phyloP scores from a whole-genome alignment of 2,888 invertebrate species.

The Pachymerium ferrugineum region DNA sequence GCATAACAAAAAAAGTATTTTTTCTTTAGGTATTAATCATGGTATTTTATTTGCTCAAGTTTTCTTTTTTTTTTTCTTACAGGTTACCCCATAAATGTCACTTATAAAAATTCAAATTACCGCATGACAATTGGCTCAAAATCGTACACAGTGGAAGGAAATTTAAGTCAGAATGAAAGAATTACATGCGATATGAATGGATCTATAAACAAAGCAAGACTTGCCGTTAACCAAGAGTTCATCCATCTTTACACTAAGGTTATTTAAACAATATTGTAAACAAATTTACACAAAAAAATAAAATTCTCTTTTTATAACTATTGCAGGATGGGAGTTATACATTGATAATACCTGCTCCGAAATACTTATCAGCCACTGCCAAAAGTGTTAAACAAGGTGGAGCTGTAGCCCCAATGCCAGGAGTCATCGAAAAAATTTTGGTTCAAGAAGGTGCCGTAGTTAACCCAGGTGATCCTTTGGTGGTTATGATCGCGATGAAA shows the following conservation, averaged over 20 bases:
- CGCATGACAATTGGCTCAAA: slow-evolving; percentile 32
- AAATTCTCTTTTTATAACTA: slow-evolving; percentile 37
- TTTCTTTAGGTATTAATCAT: not conserved
- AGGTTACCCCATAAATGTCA: slow-evolving; percentile 29
- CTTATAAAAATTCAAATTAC: slow-evolving; percentile 33
- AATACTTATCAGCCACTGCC: slow-evolving; percentile 40
- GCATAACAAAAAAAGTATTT: not conserved
- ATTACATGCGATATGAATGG: slow-evolving; percentile 45
- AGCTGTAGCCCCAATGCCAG: slow-evolving; percentile 89
- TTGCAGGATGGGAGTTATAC: slow-evolving; percentile 62
- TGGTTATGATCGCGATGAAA: slow-evolving; percentile 98
- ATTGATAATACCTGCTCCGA: slow-evolving; percentile 55
- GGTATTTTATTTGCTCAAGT: too few species aligned
- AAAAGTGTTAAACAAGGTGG: slow-evolving; percentile 53
- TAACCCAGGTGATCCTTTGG: slow-evolving; percentile 77
- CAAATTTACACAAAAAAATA: slow-evolving; percentile 12
- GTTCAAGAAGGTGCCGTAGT: slow-evolving; percentile 77
- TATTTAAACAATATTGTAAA: not conserved
- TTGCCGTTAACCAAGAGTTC: slow-evolving; percentile 42
- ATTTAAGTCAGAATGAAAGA: not conserved
- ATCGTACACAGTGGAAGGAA: slow-evolving; percentile 30
- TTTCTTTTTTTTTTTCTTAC: too few species aligned
- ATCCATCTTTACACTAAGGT: slow-evolving; percentile 45
- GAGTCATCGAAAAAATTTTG: slow-evolving; percentile 82
- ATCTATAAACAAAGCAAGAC: slow-evolving; percentile 42